Percentiles rank a stretch among this genome's conserved stretches.
Evolutionary conservation across 2,888 invertebrate genomes (phyloP).

Genomic region (Sphinx pinastri): DNA sequence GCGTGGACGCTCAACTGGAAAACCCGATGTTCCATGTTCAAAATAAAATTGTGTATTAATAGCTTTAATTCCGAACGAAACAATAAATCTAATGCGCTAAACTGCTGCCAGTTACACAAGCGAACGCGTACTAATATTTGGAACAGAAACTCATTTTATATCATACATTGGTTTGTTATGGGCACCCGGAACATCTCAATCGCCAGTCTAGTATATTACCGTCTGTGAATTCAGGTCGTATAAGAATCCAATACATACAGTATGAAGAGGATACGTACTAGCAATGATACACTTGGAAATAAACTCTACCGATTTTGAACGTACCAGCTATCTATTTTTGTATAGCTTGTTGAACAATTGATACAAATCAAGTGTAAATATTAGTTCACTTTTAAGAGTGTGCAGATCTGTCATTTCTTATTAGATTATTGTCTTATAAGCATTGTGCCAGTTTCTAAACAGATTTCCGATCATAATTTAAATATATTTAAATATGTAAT

Average conservation of each 20-base stretch:
- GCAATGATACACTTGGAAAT: conserved; percentile 13
- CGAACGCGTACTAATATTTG: conserved; percentile 23
- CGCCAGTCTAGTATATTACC: conserved; percentile 19
- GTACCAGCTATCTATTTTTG: too few species aligned
- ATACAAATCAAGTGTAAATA: too few species aligned
- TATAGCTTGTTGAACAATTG: too few species aligned
- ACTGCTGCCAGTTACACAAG: conserved; percentile 24
- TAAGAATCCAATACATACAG: conserved; percentile 15
- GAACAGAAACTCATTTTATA: conserved; percentile 21
- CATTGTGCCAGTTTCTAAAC: too few species aligned
- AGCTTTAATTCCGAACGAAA: conserved; percentile 15
- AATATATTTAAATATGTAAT: too few species aligned
- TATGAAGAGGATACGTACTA: neutral
- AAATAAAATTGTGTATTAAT: conserved; percentile 22
- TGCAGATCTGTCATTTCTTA: too few species aligned
- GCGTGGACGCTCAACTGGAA: neutral
- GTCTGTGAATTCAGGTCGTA: conserved; percentile 18
- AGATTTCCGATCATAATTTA: too few species aligned
- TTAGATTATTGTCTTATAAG: too few species aligned
- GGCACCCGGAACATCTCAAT: conserved; percentile 18
- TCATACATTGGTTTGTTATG: conserved; percentile 24
- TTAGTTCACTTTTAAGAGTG: too few species aligned
- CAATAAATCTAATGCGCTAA: conserved; percentile 20
- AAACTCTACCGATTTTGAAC: neutral
- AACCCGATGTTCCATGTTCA: conserved; percentile 7